phyloP scores from a whole-genome alignment of 2,888 invertebrate genomes.

The Pseudococcus jackbeardsleyi region DNA sequence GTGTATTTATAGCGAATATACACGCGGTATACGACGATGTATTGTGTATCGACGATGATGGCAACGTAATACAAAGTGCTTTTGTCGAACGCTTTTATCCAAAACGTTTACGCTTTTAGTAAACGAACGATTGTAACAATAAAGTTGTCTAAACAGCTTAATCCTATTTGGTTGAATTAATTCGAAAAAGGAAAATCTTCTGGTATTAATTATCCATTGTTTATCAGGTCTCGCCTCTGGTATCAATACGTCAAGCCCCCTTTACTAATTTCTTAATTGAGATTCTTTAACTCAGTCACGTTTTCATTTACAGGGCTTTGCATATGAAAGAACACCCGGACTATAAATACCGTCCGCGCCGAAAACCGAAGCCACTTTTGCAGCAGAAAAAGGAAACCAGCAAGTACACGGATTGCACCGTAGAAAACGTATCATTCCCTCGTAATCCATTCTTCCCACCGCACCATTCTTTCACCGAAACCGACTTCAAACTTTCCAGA shows the following conservation, averaged over 20 bases:
- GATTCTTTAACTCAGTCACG: slow-evolving; percentile 48
- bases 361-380: slow-evolving; percentile 83
- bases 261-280: not conserved
- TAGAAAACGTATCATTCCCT: slow-evolving; percentile 70
- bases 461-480: slow-evolving; percentile 72
- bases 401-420: slow-evolving; percentile 66
- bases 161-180: slow-evolving; percentile 40
- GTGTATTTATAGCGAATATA: not conserved
- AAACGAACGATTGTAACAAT: slow-evolving; percentile 43
- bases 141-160: slow-evolving; percentile 48
- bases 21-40: not conserved
- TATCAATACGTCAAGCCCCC: not conserved
- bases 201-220: slow-evolving; percentile 34
- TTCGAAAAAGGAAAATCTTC: slow-evolving; percentile 14
- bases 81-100: slow-evolving; percentile 7
- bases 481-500: slow-evolving; percentile 76
- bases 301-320: slow-evolving; percentile 78
- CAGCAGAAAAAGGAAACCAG: slow-evolving; percentile 69
- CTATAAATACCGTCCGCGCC: slow-evolving; percentile 89
- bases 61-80: not conserved
- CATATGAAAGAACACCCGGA: slow-evolving; percentile 96
- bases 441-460: slow-evolving; percentile 72
- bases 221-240: not conserved
- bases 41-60: not conserved
- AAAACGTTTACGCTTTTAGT: slow-evolving; percentile 26